phyloP scores from a whole-genome alignment of 2,113 vertebrate species.

The Phocoena sinus region DNA sequence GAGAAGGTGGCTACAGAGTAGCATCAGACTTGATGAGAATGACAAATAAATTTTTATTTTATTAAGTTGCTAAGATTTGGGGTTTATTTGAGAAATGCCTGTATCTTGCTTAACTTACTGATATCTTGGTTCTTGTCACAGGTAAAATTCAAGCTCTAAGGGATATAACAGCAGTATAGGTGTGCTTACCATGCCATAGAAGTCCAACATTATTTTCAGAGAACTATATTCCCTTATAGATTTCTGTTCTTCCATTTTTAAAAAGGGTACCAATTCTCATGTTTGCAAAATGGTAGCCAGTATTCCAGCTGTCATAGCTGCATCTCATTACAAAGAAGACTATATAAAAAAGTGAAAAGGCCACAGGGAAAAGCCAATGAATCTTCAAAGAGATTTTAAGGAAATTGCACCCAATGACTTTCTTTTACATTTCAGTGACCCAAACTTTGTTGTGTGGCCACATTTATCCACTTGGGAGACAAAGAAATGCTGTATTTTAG shows the following conservation, averaged over 20 bases:
- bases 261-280: not conserved
- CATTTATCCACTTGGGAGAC: not conserved
- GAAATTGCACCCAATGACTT: not conserved
- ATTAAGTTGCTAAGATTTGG: not conserved
- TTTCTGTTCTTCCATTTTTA: not conserved
- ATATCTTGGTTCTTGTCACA: not conserved
- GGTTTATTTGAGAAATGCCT: not conserved
- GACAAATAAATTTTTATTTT: not conserved
- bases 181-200: not conserved
- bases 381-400: not conserved
- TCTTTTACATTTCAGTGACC: not conserved
- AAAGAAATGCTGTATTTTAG: not conserved
- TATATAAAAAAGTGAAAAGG: not conserved
- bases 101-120: not conserved
- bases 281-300: not conserved
- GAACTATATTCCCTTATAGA: not conserved
- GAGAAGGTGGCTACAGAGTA: not conserved
- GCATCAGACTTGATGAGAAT: not conserved
- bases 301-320: not conserved
- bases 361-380: not conserved
- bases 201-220: not conserved
- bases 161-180: not conserved
- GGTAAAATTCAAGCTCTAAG: not conserved
- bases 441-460: not conserved
- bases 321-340: not conserved